phyloP scores from a whole-genome alignment of 2,113 vertebrate genomes.

The Alexandromys fortis region DNA sequence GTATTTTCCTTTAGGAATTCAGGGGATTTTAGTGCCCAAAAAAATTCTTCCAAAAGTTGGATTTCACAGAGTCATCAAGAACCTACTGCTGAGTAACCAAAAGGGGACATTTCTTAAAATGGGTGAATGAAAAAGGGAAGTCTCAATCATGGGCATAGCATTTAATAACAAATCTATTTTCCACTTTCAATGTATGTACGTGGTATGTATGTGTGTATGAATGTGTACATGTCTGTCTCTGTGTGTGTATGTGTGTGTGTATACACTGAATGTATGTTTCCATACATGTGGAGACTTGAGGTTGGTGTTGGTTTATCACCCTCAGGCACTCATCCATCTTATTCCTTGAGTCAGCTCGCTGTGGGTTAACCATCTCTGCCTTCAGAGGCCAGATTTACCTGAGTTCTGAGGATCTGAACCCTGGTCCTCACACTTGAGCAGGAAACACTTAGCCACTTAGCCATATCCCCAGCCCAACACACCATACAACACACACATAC shows the following conservation, averaged over 20 bases:
- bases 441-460: not conserved
- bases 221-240: not conserved
- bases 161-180: not conserved
- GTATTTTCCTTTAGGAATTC: slow-evolving; percentile 5
- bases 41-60: not conserved
- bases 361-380: not conserved
- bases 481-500: not conserved
- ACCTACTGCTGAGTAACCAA: not conserved
- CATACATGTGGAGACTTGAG: not conserved
- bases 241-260: not conserved
- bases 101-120: not conserved
- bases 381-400: too few relatives aligned
- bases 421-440: not conserved
- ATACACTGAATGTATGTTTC: not conserved
- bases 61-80: not conserved
- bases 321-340: not conserved
- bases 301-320: not conserved
- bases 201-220: not conserved
- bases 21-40: not conserved
- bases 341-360: not conserved
- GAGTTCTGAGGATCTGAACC: not conserved
- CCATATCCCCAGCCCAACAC: not conserved
- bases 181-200: not conserved
- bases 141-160: not conserved
- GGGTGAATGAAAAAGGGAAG: not conserved